phyloP scores from a whole-genome alignment of 2,888 invertebrate species.

The Tuta absoluta region DNA sequence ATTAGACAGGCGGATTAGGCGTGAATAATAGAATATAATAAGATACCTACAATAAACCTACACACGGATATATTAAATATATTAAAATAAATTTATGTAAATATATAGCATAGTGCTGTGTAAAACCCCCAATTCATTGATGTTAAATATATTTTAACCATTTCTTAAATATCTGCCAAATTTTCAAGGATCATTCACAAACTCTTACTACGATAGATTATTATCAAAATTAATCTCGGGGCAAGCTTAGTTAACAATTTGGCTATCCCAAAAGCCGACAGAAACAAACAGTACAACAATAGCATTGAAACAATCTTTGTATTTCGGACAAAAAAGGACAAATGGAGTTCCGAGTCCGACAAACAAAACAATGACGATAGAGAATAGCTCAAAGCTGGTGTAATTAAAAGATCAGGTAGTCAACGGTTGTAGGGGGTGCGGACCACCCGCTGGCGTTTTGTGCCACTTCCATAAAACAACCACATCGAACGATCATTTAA shows the following conservation, averaged over 20 bases:
- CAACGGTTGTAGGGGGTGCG: conserved; percentile 38
- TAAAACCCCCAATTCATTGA: too few relatives aligned
- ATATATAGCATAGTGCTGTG: too few relatives aligned
- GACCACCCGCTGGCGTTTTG: conserved; percentile 47
- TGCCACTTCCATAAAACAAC: conserved; percentile 37
- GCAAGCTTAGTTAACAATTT: background rate
- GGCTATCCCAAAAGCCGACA: background rate
- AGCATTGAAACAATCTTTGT: conserved; percentile 5
- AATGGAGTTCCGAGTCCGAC: conserved; percentile 5
- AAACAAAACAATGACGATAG: conserved; percentile 20
- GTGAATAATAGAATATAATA: too few relatives aligned
- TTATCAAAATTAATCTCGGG: background rate
- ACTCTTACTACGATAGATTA: too few relatives aligned
- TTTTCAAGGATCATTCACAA: too few relatives aligned
- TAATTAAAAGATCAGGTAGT: conserved; percentile 69
- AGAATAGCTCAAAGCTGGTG: conserved; percentile 40
- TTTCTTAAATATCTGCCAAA: too few relatives aligned
- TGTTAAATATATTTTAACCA: too few relatives aligned
- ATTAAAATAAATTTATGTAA: too few relatives aligned
- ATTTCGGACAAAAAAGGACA: conserved; percentile 17
- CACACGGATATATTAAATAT: too few relatives aligned
- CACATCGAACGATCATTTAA: conserved; percentile 21
- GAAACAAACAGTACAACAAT: conserved; percentile 1
- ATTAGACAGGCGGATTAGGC: too few relatives aligned
- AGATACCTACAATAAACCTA: too few relatives aligned